Evolutionary conservation across 2,113 vertebrate species (phyloP).

Genomic region (Amblyopsis rosae): DNA sequence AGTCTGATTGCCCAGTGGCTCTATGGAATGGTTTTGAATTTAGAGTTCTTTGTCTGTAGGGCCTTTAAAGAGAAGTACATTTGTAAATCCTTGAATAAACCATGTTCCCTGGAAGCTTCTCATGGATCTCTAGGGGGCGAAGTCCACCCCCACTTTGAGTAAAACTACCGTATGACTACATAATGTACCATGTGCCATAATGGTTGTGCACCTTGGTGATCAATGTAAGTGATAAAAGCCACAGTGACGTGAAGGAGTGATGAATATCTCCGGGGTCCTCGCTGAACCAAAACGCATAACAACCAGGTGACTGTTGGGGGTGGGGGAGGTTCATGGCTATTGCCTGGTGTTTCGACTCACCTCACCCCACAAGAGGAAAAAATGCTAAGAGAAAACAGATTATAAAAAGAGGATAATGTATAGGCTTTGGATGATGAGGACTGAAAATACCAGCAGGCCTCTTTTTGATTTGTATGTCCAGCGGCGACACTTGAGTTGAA

Average conservation of each 20-base stretch:
- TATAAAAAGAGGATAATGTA: slow-evolving; percentile 56
- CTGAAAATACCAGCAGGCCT: slow-evolving; percentile 57
- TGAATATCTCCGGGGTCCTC: slow-evolving; percentile 52
- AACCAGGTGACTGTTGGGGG: neutral
- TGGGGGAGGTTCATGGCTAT: slow-evolving; percentile 44
- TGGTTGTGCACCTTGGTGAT: slow-evolving; percentile 64
- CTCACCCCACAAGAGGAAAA: slow-evolving; percentile 19
- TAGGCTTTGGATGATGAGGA: slow-evolving; percentile 54
- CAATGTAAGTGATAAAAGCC: slow-evolving; percentile 62
- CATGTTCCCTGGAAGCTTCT: too few species aligned
- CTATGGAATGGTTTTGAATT: too few species aligned
- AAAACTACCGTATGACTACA: neutral
- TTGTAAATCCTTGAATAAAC: too few species aligned
- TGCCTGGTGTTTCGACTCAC: slow-evolving; percentile 38
- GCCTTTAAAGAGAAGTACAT: too few species aligned
- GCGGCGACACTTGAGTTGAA: slow-evolving; percentile 56
- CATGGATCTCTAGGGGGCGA: too few species aligned
- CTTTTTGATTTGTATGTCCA: slow-evolving; percentile 60
- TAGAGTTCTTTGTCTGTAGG: too few species aligned
- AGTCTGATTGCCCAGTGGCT: too few species aligned
- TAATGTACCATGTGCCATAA: slow-evolving; percentile 44
- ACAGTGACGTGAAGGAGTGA: slow-evolving; percentile 45
- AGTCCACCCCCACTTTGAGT: too few species aligned
- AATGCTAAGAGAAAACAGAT: slow-evolving; percentile 64
- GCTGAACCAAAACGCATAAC: slow-evolving; percentile 58